Conservation (phyloP, 1,140 invertebrate genomes). For the Mylabris phalerata region DNA sequence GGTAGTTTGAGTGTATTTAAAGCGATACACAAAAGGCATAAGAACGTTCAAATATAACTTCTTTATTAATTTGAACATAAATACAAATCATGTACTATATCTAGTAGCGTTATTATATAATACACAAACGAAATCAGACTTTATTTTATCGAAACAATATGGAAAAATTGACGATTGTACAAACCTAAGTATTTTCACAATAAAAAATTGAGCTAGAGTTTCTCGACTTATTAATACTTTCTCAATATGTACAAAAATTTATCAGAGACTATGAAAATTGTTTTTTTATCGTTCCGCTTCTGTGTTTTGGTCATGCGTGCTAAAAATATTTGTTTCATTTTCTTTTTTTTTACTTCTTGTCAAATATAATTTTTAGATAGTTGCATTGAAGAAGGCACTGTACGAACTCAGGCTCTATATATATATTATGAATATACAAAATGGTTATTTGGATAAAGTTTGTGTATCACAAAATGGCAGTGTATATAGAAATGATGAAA, state of each 20-base stretch:
- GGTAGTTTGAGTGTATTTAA: too few relatives aligned
- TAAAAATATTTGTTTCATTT: slow-evolving; percentile 15
- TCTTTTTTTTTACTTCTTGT: background rate
- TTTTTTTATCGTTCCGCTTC: slow-evolving; percentile 4
- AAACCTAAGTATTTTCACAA: slow-evolving; percentile 14
- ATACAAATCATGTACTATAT: slow-evolving; percentile 20
- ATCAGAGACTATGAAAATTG: background rate
- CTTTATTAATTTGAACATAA: slow-evolving; percentile 26
- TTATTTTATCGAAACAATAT: slow-evolving; percentile 6
- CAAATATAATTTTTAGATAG: slow-evolving; percentile 4
- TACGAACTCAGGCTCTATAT: background rate
- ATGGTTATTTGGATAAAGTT: slow-evolving; percentile 3
- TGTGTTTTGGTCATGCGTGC: slow-evolving; percentile 20
- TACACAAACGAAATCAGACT: slow-evolving; percentile 22
- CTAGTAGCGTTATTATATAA: slow-evolving; percentile 8
- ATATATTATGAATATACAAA: background rate
- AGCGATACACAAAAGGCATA: too few relatives aligned
- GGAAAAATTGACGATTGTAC: slow-evolving; percentile 2
- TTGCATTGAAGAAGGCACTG: slow-evolving; percentile 19
- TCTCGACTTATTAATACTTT: slow-evolving; percentile 7
- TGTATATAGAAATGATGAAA: slow-evolving; percentile 15
- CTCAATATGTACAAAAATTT: slow-evolving; percentile 1
- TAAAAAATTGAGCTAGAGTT: slow-evolving; percentile 23
- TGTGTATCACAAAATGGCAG: slow-evolving; percentile 25
- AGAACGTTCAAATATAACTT: background rate